Conservation (phyloP, 2,888 invertebrate species). For the Spialia ferax region DNA sequence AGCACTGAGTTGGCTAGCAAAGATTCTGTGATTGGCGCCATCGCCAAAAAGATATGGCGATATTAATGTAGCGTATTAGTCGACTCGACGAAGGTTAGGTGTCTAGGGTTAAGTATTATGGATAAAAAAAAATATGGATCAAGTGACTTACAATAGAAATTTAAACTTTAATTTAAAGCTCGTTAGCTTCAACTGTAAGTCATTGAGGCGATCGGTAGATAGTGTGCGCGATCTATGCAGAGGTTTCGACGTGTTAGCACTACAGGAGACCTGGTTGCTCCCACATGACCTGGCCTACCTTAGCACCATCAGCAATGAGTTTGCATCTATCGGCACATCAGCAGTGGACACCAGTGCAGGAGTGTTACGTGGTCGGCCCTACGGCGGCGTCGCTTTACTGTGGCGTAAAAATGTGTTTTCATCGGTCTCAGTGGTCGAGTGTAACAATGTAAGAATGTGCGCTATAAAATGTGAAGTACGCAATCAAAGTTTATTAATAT, state of each 20-base stretch:
- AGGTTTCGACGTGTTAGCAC: not conserved
- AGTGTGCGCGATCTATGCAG: not conserved
- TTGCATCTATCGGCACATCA: not conserved
- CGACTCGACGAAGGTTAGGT: too few species aligned
- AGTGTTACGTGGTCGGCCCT: conserved; percentile 4
- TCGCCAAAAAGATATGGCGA: too few species aligned
- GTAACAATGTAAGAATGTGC: conserved; percentile 33
- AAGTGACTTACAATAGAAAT: too few species aligned
- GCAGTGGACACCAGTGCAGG: not conserved
- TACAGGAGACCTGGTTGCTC: too few species aligned
- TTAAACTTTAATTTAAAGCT: not conserved
- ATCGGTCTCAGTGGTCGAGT: not conserved
- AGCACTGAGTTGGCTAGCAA: too few species aligned
- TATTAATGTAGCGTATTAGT: too few species aligned
- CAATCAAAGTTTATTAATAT: conserved; percentile 32
- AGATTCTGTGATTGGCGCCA: too few species aligned
- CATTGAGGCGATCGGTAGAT: not conserved
- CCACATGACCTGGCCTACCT: not conserved
- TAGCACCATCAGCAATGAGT: not conserved
- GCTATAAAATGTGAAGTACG: conserved; percentile 42
- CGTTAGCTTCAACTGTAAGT: not conserved
- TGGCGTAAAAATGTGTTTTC: conserved; percentile 11
- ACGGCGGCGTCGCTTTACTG: not conserved
- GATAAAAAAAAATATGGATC: too few species aligned
- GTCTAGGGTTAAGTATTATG: too few species aligned